Evolutionary conservation across 2,888 invertebrate genomes (phyloP), one percentile per base, ranked within the genome.

Genomic region (Amiota mariae): DNA sequence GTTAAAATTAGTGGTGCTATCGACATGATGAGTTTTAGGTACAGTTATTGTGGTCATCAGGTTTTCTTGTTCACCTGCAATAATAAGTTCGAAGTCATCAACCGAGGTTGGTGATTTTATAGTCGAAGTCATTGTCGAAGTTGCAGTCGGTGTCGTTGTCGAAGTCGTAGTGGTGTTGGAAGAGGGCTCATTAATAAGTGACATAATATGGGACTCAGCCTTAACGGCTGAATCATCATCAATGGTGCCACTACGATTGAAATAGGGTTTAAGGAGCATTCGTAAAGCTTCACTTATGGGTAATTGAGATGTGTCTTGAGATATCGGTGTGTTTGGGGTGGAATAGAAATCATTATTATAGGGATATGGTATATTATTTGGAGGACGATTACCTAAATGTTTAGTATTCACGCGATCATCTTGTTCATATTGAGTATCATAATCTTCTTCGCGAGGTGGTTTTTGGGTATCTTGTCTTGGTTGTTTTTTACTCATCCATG

Each of bases 61-160:
- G 79, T 81, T 83, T n/a, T 83, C 82, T 77, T 90, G 90, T 85
- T 90, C 89, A 82, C 88, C 90, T 79, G 90, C 85, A 85, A 87
- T 82, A 80, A 89, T 87, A 85, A 89, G 81, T 87, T 90, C 90
- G 82, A 85, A 87, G 77, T 89, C 89, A 71, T 86, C 82, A 82
- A 87, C 81, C 4, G 77, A 75, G 36, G 71, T 61, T 49, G 49
- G 63, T 67, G 73, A 59, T 63, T 66, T 48, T 67, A 54, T 15
- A 36, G 57, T 10, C 68, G 70, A 57, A 49, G 36, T 36, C 54
- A 56, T 51, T 72, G 47, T 68, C 73, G 73, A 59, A 36, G 59
- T 73, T 13, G n/a, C 75, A 46, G 72, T 71, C n/a, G 72, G 77
- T 59, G 75, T 73, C 70, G 77, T 74, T 12, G 76, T 75, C 13